These are phyloP conservation scores for Cheilosia vulpina DNA, from an alignment of 2,888 invertebrate genomes.

Conservation along the genomic window DNA sequence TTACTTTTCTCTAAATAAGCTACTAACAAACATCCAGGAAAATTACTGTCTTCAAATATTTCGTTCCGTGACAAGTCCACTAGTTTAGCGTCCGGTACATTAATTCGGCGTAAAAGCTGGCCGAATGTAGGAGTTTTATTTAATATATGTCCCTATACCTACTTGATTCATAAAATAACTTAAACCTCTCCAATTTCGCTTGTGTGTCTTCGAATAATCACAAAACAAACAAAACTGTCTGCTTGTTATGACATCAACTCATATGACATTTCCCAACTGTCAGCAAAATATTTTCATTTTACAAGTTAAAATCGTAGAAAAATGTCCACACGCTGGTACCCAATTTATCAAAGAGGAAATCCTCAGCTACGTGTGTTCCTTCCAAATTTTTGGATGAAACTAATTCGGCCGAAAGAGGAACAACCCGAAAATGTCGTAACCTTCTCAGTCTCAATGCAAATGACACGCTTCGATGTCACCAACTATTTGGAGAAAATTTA, in stretches of 20 bases:
- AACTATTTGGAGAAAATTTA: constrained; percentile 99
- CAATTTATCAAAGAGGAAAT: constrained; percentile 94
- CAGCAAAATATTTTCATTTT: constrained; percentile 18
- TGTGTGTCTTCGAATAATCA: constrained; percentile 2
- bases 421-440: constrained; percentile 92
- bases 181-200: neutral
- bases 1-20: too few species aligned
- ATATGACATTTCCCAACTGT: constrained; percentile 32
- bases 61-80: too few species aligned
- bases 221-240: neutral
- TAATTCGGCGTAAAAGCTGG: too few species aligned
- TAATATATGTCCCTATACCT: too few species aligned
- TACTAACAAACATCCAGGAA: too few species aligned
- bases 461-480: constrained; percentile 95
- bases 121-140: too few species aligned
- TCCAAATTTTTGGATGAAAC: constrained; percentile 99
- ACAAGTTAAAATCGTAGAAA: neutral
- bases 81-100: too few species aligned
- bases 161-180: neutral
- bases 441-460: constrained; percentile 96
- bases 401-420: constrained; percentile 88
- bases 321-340: constrained; percentile 88
- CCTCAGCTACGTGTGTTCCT: constrained; percentile 97
- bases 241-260: constrained; percentile 3
- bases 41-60: too few species aligned